Evolutionary conservation across 2,113 vertebrate species (phyloP), one percentile per base, ranked within the genome.

Genomic region (Pomatostomus ruficeps): DNA sequence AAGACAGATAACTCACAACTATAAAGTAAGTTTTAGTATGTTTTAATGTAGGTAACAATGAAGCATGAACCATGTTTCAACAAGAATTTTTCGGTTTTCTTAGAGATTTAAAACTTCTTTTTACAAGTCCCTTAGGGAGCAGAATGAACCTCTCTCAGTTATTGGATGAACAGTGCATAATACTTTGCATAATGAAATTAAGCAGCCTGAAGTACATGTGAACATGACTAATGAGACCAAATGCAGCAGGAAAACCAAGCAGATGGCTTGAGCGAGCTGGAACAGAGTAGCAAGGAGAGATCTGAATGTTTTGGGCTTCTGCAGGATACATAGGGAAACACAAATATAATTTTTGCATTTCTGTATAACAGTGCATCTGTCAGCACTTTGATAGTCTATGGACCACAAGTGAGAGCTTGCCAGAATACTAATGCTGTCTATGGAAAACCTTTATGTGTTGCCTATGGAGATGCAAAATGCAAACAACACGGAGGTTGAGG

Each of bases 201-300:
- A 95, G 88, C 94, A 94, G 91, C 83, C 94, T 72, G 84, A 97
- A 96, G 94, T 93, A 94, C 78, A 85, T 74, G 91, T 79, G 93
- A 95, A 96, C 85, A 87, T 89, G 88, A 88, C 91, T 96, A 96
- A 94, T 87, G 89, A 97, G 91, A 94, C 81, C 80, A 95, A 97
- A 95, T 81, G 81, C 84, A 95, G 83, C 79, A 95, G 72, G 78
- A 93, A 96, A 96, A 89, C 40, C 68, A 96, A 94, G 93, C 93
- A 97, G 94, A 96, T 95, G 85, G 92, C 68, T 81, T 68, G 67
- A 84, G 65, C 2, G 2, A 66, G 59, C 71, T 91, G 80, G 88
- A 95, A 95, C 71, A 74, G 61, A 79, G 43, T 54, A 92, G 31
- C 55, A 73, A 88, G 63, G 45, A 89, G 38, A 91, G 65, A 76